A percentile compares a stretch with the other conserved stretches of the same genome.
phyloP scores from a whole-genome alignment of 1,140 invertebrate species.

The Drosophila bocki region DNA sequence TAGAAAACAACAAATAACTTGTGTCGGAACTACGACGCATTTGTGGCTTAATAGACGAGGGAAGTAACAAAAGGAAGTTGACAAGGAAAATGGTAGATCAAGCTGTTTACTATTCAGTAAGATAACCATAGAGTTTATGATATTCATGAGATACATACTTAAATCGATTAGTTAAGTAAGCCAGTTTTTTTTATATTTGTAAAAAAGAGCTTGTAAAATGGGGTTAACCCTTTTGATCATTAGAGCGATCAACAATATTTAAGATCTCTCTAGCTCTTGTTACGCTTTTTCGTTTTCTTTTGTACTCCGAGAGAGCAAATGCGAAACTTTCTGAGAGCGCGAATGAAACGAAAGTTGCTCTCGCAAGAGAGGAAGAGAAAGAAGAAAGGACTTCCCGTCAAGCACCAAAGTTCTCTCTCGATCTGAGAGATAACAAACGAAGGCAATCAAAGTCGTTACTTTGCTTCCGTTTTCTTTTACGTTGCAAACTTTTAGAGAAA shows the following conservation, averaged over 20 bases:
- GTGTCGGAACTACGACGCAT: conserved; percentile 13
- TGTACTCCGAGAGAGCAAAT: not conserved
- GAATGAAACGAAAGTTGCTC: not conserved
- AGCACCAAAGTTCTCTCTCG: too few species aligned
- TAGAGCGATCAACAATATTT: too few species aligned
- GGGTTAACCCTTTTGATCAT: not conserved
- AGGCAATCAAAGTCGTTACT: not conserved
- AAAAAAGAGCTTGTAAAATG: not conserved
- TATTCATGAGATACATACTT: not conserved
- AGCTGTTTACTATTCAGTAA: not conserved
- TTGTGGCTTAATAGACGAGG: not conserved
- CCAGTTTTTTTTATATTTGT: not conserved
- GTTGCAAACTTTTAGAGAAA: not conserved
- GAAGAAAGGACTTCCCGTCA: not conserved
- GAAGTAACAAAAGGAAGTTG: not conserved
- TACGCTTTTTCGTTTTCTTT: not conserved
- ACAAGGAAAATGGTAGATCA: not conserved
- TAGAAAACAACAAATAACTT: conserved; percentile 36
- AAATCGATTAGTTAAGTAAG: not conserved
- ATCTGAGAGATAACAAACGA: too few species aligned
- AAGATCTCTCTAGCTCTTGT: too few species aligned
- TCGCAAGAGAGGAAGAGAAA: not conserved
- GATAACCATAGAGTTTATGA: not conserved
- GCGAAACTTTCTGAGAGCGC: not conserved
- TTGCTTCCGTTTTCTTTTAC: not conserved